Evolutionary conservation across 2,113 vertebrate genomes (phyloP), one percentile per base, ranked within the genome.

Genomic region (Cyprinus carpio): DNA sequence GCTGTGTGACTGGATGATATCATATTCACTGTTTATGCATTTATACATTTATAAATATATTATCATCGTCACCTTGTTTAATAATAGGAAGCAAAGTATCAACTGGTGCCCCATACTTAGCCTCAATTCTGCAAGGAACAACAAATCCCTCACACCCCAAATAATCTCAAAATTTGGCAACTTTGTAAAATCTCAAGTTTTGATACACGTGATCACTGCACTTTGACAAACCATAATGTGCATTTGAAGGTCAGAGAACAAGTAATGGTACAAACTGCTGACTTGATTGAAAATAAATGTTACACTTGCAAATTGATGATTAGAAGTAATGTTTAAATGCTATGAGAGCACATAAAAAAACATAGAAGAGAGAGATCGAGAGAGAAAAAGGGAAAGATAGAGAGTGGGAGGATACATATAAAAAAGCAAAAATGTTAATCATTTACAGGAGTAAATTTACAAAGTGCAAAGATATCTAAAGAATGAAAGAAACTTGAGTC

Each of bases 371-470:
- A 25, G 18, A 60, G 29, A 60, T 11, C 6, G 27, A 78, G 23
- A 51, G 46, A 75, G 46, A 56, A 77, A n/a, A 12, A 43, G 27
- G 20, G 2, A 31, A 8, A 56, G 25, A 77, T 25, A 77, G 9
- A 51, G 75, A 75, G 69, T 10, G 74, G 46, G 74, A 78, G 75
- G 16, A 74, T 15, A 58, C 20, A 25, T 4, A 51, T 29, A 31
- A 67, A 65, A 84, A 79, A 71, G 56, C 7, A 34, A 46, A 29
- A 90, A 82, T 82, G 93, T 94, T 88, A 94, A 94, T 94, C 87
- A 94, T 95, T 94, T 64, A 92, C 92, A 60, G 29, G 54, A 80
- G 82, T 84, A 93, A 93, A 93, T 27, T n/a, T n/a, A n/a, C n/a
- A 91, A 83, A 91, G 92, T 91, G 54, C 88, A 91, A 87, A 67